Percentiles rank a stretch among this genome's conserved stretches.
Conservation (phyloP, 2,888 invertebrate species). For the Lepetodrilus schrolli region DNA sequence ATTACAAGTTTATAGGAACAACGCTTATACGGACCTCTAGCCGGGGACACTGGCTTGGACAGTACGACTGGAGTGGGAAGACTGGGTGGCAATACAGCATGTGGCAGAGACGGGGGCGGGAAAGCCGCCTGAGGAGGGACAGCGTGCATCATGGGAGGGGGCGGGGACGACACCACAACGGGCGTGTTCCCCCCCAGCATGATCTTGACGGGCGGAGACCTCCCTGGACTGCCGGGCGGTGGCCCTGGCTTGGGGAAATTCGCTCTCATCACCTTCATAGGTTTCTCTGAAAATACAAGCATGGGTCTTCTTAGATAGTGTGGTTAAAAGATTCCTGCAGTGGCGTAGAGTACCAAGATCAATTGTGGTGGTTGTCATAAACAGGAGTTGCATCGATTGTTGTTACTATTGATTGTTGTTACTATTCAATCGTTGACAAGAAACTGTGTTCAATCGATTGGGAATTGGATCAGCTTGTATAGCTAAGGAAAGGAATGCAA, state of each 20-base stretch:
- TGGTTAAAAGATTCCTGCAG: too few relatives aligned
- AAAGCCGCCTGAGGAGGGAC: conserved; percentile 26
- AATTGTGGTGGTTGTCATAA: too few relatives aligned
- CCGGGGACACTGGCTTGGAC: conserved; percentile 43
- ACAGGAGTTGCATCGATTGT: too few relatives aligned
- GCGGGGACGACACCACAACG: conserved; percentile 26
- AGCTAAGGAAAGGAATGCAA: too few relatives aligned
- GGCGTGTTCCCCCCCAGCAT: conserved; percentile 49
- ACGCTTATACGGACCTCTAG: conserved; percentile 35
- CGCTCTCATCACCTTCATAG: neutral
- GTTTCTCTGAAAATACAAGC: conserved; percentile 5
- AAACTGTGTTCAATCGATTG: too few relatives aligned
- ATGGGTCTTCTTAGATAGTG: neutral
- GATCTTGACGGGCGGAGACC: conserved; percentile 56
- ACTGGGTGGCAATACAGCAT: conserved; percentile 1
- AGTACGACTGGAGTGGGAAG: conserved; percentile 40
- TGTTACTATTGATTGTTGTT: too few relatives aligned
- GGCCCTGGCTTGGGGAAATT: neutral
- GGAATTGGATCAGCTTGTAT: too few relatives aligned
- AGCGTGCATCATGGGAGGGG: neutral
- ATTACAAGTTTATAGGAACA: neutral
- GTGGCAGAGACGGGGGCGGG: conserved; percentile 26
- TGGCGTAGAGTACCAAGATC: too few relatives aligned
- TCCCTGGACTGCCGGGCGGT: conserved; percentile 26
- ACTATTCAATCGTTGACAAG: too few relatives aligned